Conservation (phyloP, 2,888 invertebrate species). For the Callimorpha dominula region DNA sequence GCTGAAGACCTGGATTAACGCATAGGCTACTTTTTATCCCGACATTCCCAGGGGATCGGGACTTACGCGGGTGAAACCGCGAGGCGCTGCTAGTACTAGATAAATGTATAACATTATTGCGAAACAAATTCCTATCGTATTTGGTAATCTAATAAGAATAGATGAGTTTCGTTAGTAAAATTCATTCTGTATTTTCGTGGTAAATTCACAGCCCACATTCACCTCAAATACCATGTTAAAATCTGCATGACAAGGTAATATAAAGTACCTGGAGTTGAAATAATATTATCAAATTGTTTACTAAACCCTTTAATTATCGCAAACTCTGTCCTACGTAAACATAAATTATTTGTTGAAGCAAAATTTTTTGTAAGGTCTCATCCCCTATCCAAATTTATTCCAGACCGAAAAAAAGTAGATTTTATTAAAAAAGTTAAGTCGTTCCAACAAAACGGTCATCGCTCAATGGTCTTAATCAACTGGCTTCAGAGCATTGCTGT, state of each 20-base stretch:
- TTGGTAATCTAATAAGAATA: not conserved
- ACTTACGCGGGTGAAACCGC: too few relatives aligned
- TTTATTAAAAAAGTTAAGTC: constrained; percentile 81
- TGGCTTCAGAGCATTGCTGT: constrained; percentile 21
- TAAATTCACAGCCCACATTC: not conserved
- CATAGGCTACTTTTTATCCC: too few relatives aligned
- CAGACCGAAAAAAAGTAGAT: constrained; percentile 61
- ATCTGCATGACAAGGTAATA: not conserved
- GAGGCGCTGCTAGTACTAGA: too few relatives aligned
- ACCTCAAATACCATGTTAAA: not conserved
- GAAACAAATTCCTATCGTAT: not conserved
- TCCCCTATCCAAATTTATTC: constrained; percentile 76
- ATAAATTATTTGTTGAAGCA: constrained; percentile 70
- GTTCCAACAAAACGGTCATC: constrained; percentile 49
- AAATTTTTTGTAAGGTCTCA: constrained; percentile 65
- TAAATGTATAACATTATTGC: too few relatives aligned
- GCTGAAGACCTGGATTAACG: too few relatives aligned
- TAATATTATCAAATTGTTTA: constrained; percentile 36
- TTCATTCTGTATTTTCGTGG: not conserved
- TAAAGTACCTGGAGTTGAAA: constrained; percentile 22
- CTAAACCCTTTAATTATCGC: constrained; percentile 56
- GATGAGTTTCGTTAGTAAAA: not conserved
- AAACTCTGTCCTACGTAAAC: constrained; percentile 54
- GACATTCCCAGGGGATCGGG: too few relatives aligned
- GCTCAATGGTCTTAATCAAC: constrained; percentile 40